Evolutionary conservation across 2,888 invertebrate species (phyloP), one percentile per base, ranked within the genome.

Genomic region (Labia minor): DNA sequence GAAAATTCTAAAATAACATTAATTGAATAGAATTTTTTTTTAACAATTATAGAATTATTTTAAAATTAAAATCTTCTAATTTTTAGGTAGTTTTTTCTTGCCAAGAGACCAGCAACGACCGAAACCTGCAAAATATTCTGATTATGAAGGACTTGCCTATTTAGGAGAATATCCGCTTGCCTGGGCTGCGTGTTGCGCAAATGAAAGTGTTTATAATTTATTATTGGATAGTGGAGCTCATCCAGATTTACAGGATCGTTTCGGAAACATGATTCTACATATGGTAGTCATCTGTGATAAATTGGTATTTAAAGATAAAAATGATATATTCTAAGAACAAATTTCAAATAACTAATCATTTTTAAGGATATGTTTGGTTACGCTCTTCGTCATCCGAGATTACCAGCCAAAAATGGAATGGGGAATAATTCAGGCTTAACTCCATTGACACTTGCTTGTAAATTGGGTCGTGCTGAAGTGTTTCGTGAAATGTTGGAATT

Each of bases 211-310:
- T 11, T 99, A 99, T 77, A 98, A 99, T 80, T 83, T 95, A 69
- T 82, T 99, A 1, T 80, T 97, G 66, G 95, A 96, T 73, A 87
- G 87, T 63, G 95, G 91, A 1, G 95, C 97, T 0, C 89, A 98
- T 79, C 98, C 98, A 0, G 95, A 99, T 77, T 83, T 87, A n/a
- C 92, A 94, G 76, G 98, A 99, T 77, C 87, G 91, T 0, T 97
- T 95, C 75, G 99, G 99, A 11, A 99, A 99, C 77, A 97, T 95
- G 86, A 94, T 97, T 70, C 82, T 99, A n/a, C 99, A 99, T 76
- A 97, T 99, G 95, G 95, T 98, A 37, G 98, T 99, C 49, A 96
- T 99, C 69, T 90, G 94, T 75, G 95, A 98, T 79, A 96, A 97
- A 79, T 80, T 95, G 82, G 96, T 95, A 78, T 26, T 37, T 33